A percentile compares a stretch with the other conserved stretches of the same genome.
phyloP scores from a whole-genome alignment of 2,797 vertebrate species.

The Lerista edwardsae region DNA sequence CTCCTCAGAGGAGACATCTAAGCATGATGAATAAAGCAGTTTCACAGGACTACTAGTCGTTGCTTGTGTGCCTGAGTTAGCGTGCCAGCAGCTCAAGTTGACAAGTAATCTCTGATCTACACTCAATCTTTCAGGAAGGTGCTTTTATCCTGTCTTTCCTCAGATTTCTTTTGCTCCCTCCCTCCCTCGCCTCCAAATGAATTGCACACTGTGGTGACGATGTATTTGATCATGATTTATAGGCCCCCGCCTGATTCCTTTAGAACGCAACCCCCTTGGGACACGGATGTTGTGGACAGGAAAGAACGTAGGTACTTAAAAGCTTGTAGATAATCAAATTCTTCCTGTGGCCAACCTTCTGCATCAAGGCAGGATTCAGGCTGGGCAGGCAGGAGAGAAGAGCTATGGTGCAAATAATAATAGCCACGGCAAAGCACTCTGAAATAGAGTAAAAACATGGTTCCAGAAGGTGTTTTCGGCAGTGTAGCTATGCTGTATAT shows the following conservation, averaged over 20 bases:
- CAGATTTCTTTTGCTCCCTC: constrained; percentile 52
- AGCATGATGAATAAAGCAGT: constrained; percentile 70
- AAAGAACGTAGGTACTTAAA: constrained; percentile 66
- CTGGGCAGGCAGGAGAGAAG: constrained; percentile 40
- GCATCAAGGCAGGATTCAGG: constrained; percentile 32
- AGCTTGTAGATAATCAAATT: constrained; percentile 59
- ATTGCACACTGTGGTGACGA: constrained; percentile 62
- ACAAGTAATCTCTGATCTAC: constrained; percentile 73
- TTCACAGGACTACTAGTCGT: constrained; percentile 68
- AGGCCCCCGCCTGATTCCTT: constrained; percentile 60
- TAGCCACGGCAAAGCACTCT: neutral
- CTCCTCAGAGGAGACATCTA: constrained; percentile 70
- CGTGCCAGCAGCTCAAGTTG: constrained; percentile 68
- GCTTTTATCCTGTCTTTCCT: constrained; percentile 72
- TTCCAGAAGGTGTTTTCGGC: neutral
- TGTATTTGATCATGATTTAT: constrained; percentile 72
- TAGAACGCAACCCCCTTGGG: constrained; percentile 20
- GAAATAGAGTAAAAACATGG: neutral
- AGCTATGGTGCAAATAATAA: neutral
- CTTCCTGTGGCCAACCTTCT: constrained; percentile 51
- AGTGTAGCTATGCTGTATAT: neutral
- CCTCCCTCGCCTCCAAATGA: constrained; percentile 61
- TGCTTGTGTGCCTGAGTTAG: constrained; percentile 62
- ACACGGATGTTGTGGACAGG: constrained; percentile 61
- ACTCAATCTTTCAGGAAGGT: constrained; percentile 63